Base-by-base conservation (phyloP, 2,888 invertebrate species). In the Epinotia ramella region DNA sequence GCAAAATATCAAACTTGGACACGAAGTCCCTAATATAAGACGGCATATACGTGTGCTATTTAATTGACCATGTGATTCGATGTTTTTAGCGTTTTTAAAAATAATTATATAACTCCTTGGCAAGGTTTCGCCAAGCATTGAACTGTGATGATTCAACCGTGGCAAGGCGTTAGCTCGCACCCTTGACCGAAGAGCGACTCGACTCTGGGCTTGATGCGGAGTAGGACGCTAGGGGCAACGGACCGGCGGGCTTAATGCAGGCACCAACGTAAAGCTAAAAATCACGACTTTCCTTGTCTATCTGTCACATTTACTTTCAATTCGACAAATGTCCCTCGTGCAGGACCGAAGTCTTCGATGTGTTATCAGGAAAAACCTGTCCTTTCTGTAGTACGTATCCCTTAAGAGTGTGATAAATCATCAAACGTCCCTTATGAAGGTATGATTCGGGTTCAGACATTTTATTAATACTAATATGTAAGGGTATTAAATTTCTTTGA, bases 111-210 rank as follows among this genome's bases (percentile, higher is more conserved):
- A 33, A 20, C 56, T 68, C 20, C 56, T 44, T 57, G 40, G 67
- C 40, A 40, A 68, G 33, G 20, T 57, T 56, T 16, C 66, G 49
- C 66, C 53, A 53, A 66, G 13, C 44, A 24, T 66, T 44, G 24
- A 66, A 28, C 53, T 66, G 53, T 53, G 28, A 33, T 66, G 53
- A 18, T 33, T 33, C 4, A 5, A 28, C 66, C 66, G 66, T 53
- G 66, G 53, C 66, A 56, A 66, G 66, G 66, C 66, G 24, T 33
- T n/a, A 49, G 24, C 65, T 66, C 53, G 66, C 53, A 56, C 66
- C 66, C 20, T 53, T 28, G 28, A 28, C 65, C 49, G 49, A n/a
- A 66, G n/a, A 28, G 59, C 59, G 59, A 59, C 59, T 59, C 59
- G 59, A 59, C 59, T 59, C 59, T 60, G 28, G 53, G 53, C 28